Evolutionary conservation across 2,113 vertebrate species (phyloP).

Genomic region (Malaclemys terrapin): DNA sequence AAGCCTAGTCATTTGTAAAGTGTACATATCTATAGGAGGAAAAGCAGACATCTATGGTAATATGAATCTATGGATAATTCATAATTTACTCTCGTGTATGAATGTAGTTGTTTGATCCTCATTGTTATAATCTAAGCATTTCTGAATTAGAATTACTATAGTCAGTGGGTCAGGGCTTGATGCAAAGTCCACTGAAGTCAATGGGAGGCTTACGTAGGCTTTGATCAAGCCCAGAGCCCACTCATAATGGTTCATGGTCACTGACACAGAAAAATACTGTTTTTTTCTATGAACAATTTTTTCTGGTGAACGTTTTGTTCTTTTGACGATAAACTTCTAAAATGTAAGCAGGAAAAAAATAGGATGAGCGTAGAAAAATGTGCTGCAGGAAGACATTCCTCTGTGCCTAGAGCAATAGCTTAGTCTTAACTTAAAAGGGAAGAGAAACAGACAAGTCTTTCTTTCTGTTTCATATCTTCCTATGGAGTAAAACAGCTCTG

Average conservation of each 20-base stretch:
- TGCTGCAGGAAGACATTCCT: background rate
- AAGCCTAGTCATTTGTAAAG: conserved; percentile 61
- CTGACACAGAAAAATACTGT: background rate
- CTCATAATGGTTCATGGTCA: background rate
- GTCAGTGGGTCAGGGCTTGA: background rate
- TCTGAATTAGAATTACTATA: conserved; percentile 7
- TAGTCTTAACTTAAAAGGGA: background rate
- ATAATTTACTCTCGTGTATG: background rate
- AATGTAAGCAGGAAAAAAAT: background rate
- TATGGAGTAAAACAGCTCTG: background rate
- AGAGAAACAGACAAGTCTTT: background rate
- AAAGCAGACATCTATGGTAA: conserved; percentile 21
- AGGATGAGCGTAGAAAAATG: background rate
- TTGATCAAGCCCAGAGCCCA: background rate
- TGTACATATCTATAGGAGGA: conserved; percentile 34
- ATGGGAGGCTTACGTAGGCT: background rate
- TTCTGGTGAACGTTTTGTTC: background rate
- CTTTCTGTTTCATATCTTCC: background rate
- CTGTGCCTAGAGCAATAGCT: background rate
- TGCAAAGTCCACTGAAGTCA: background rate
- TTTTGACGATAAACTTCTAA: background rate
- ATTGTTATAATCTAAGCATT: conserved; percentile 18
- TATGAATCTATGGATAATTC: conserved; percentile 40
- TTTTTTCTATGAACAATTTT: background rate
- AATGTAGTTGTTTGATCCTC: conserved; percentile 25